These are phyloP conservation scores for Sander vitreus DNA, from an alignment of 2,113 vertebrate species.

Conservation along the genomic window DNA sequence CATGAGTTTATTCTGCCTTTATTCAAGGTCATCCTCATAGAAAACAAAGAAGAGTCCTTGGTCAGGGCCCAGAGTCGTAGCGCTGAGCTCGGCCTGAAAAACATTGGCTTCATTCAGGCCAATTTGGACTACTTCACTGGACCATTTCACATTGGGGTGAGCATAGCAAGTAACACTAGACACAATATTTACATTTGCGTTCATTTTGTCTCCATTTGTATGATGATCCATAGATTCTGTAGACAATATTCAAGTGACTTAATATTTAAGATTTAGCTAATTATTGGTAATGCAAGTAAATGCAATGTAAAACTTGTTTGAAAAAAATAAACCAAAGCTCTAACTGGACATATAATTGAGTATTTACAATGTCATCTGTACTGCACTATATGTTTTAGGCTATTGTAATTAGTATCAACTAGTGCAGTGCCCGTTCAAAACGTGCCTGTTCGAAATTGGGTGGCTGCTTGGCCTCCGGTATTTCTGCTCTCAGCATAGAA, in stretches of 20 bases:
- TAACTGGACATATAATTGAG: neutral
- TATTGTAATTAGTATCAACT: neutral
- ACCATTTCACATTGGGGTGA: constrained; percentile 94
- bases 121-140: constrained; percentile 97
- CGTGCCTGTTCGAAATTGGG: too few relatives aligned
- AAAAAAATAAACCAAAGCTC: neutral
- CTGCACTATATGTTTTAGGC: neutral
- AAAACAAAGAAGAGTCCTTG: constrained; percentile 98
- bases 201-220: constrained; percentile 7
- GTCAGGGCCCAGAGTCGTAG: constrained; percentile 91
- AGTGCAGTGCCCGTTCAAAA: too few relatives aligned
- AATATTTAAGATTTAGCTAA: neutral
- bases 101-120: constrained; percentile 95
- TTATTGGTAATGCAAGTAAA: neutral
- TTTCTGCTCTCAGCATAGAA: too few relatives aligned
- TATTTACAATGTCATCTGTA: neutral
- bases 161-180: constrained; percentile 52
- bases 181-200: neutral
- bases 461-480: too few relatives aligned
- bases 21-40: constrained; percentile 91
- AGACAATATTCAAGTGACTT: neutral
- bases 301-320: neutral
- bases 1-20: constrained; percentile 9
- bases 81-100: constrained; percentile 88
- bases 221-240: constrained; percentile 1